Evolutionary conservation across 2,113 vertebrate genomes (phyloP).

Genomic region (Epinephelus lanceolatus): DNA sequence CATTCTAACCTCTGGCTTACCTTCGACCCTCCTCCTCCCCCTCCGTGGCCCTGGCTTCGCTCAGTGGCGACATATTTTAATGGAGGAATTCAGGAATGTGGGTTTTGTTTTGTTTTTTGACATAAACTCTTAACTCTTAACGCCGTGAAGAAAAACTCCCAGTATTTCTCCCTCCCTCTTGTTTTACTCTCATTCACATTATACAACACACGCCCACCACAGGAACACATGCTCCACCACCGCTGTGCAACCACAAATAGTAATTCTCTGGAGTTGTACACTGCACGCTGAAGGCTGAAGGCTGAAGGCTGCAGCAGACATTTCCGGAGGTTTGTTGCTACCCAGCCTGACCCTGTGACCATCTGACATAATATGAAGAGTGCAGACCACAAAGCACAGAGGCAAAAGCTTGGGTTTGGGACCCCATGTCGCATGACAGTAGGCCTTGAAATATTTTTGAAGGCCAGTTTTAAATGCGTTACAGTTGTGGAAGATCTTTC

Average conservation of each 20-base stretch:
- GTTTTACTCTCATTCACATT: conserved; percentile 29
- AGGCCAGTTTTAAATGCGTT: not conserved
- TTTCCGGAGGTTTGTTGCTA: conserved; percentile 12
- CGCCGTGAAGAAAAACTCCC: not conserved
- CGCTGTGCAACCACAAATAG: conserved; percentile 34
- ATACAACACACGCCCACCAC: conserved; percentile 43
- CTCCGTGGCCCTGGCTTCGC: not conserved
- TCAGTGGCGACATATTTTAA: conserved; percentile 38
- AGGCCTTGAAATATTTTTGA: not conserved
- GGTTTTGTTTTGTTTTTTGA: not conserved
- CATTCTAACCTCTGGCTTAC: conserved; percentile 59
- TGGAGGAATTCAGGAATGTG: conserved; percentile 53
- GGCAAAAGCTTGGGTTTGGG: not conserved
- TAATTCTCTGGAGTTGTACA: not conserved
- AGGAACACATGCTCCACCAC: conserved; percentile 44
- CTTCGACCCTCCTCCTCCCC: conserved; percentile 26
- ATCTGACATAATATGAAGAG: not conserved
- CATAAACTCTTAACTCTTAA: not conserved
- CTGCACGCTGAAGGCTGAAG: not conserved
- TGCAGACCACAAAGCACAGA: conserved; percentile 5
- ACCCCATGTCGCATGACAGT: not conserved
- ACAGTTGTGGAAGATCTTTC: not conserved
- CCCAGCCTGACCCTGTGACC: conserved; percentile 29
- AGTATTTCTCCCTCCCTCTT: not conserved
- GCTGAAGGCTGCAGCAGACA: conserved; percentile 2